Conservation (phyloP, 2,797 vertebrate genomes). For the Diceros bicornis region DNA sequence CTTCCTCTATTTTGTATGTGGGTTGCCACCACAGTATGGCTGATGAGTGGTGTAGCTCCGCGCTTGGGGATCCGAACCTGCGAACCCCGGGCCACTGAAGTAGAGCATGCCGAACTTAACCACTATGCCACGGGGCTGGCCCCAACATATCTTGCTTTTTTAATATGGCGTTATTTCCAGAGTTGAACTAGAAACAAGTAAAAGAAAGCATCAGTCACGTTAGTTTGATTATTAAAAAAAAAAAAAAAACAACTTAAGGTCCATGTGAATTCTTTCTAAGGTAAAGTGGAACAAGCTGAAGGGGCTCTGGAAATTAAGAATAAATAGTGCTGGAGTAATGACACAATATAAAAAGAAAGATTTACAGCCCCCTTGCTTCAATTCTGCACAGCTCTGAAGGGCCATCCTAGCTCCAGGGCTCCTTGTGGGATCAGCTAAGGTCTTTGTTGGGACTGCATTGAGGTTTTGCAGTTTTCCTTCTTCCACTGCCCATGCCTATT, state of each 20-base stretch:
- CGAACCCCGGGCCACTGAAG: too few relatives aligned
- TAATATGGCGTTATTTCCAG: neutral
- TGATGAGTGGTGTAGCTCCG: too few relatives aligned
- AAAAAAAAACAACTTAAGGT: neutral
- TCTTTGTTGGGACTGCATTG: neutral
- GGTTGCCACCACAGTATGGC: too few relatives aligned
- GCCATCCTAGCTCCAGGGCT: neutral
- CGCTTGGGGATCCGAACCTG: too few relatives aligned
- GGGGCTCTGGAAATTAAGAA: neutral
- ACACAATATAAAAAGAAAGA: neutral
- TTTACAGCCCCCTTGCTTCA: neutral
- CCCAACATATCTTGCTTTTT: neutral
- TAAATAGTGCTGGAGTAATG: neutral
- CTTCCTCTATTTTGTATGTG: too few relatives aligned
- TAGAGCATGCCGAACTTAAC: too few relatives aligned
- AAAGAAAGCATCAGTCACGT: neutral
- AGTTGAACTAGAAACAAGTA: constrained; percentile 34
- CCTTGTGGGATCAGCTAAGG: neutral
- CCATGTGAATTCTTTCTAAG: neutral
- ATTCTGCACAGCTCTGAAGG: neutral
- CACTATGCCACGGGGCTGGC: too few relatives aligned
- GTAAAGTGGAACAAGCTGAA: neutral
- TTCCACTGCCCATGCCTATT: neutral
- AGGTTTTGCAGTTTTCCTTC: neutral
- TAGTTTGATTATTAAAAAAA: constrained; percentile 49